phyloP scores from a whole-genome alignment of 2,797 vertebrate species.

The Gadopsis marmoratus region DNA sequence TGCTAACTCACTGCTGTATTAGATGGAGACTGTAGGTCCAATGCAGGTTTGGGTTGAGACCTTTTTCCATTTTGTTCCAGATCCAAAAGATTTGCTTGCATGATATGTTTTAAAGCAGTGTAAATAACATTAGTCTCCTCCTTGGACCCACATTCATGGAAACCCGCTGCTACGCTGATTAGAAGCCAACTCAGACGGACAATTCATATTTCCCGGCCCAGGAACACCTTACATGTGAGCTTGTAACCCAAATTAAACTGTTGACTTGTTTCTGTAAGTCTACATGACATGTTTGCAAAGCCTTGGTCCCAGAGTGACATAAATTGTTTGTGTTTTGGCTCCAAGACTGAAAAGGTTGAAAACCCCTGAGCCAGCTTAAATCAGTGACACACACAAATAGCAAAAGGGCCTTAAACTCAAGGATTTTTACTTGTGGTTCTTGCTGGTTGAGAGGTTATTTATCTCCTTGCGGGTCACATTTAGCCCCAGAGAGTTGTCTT shows the following conservation, averaged over 20 bases:
- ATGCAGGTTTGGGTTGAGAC: too few species aligned
- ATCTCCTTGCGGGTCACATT: constrained; percentile 44
- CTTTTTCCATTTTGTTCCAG: too few species aligned
- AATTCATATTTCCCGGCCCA: not conserved
- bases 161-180: not conserved
- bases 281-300: constrained; percentile 31
- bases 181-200: not conserved
- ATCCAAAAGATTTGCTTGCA: not conserved
- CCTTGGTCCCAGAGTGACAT: constrained; percentile 36
- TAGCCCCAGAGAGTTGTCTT: constrained; percentile 58
- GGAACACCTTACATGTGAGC: constrained; percentile 13
- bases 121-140: not conserved
- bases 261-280: constrained; percentile 27
- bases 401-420: constrained; percentile 49
- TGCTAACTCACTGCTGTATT: too few species aligned
- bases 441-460: constrained; percentile 47
- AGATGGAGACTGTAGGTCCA: too few species aligned
- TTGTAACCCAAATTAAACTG: constrained; percentile 20
- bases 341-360: constrained; percentile 40
- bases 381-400: constrained; percentile 30
- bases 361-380: constrained; percentile 59
- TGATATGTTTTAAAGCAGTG: constrained; percentile 1
- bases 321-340: constrained; percentile 51
- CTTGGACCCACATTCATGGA: not conserved
- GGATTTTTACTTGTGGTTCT: constrained; percentile 49